Conservation (phyloP, 1,140 invertebrate species). For the Harpegnathos saltator region DNA sequence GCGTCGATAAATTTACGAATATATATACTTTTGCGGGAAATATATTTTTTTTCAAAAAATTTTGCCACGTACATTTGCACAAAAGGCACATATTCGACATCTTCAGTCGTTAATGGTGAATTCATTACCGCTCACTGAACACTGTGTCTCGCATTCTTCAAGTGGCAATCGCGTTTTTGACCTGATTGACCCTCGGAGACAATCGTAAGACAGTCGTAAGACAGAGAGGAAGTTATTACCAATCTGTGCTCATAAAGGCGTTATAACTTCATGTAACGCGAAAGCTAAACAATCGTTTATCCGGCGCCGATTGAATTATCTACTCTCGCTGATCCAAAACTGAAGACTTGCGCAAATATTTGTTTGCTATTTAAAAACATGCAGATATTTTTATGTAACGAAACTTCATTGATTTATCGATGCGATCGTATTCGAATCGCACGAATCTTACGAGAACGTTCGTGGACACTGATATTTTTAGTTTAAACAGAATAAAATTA, state of each 20-base stretch:
- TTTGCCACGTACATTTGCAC: too few relatives aligned
- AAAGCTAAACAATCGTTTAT: slow-evolving; percentile 33
- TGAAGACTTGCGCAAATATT: background rate
- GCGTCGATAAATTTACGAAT: background rate
- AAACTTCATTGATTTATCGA: background rate
- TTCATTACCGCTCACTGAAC: too few relatives aligned
- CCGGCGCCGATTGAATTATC: background rate
- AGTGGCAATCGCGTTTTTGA: background rate
- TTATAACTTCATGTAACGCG: slow-evolving; percentile 31
- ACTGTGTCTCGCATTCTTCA: background rate
- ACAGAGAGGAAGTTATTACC: slow-evolving; percentile 28
- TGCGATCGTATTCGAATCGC: slow-evolving; percentile 5
- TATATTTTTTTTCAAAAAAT: too few relatives aligned
- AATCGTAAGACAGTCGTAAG: slow-evolving; percentile 1
- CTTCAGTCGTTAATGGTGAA: too few relatives aligned
- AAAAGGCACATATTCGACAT: too few relatives aligned
- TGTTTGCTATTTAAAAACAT: slow-evolving; percentile 4
- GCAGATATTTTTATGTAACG: slow-evolving; percentile 1
- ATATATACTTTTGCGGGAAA: too few relatives aligned
- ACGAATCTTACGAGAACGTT: background rate
- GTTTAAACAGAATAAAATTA: slow-evolving; percentile 15
- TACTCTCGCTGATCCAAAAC: slow-evolving; percentile 2
- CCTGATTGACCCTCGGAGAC: slow-evolving; percentile 21
- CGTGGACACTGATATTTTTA: background rate
- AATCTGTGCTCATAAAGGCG: slow-evolving; percentile 1